Conservation (phyloP, 2,113 vertebrate genomes). For the Sebastes fasciatus region DNA sequence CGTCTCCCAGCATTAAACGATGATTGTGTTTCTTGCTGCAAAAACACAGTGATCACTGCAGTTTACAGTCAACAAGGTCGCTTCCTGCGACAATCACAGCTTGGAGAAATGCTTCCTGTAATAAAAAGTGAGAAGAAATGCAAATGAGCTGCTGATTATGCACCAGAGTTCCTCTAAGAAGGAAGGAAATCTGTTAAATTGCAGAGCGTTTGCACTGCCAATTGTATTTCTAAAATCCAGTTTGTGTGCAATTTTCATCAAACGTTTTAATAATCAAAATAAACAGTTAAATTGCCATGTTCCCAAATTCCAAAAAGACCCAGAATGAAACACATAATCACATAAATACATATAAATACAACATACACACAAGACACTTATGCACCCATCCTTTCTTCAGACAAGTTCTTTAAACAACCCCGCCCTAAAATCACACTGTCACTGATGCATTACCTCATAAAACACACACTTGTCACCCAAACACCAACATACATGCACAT, state of each 20-base stretch:
- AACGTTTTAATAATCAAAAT: background rate
- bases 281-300: background rate
- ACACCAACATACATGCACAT: background rate
- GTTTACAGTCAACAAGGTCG: conserved; percentile 16
- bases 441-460: background rate
- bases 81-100: conserved; percentile 22
- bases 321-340: background rate
- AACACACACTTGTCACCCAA: background rate
- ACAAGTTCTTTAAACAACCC: conserved; percentile 11
- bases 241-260: conserved; percentile 4
- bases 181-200: background rate
- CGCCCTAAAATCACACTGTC: background rate
- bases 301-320: background rate
- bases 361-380: background rate
- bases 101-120: conserved; percentile 15
- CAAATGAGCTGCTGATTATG: conserved; percentile 39
- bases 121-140: background rate
- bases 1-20: background rate
- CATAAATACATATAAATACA: background rate
- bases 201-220: background rate
- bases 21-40: background rate
- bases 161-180: background rate
- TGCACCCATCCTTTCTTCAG: too few species aligned
- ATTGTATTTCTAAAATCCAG: background rate
- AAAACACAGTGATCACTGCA: conserved; percentile 8